Percentiles rank a stretch among this genome's conserved stretches.
Conservation (phyloP, 2,797 vertebrate species). For the Otolemur crassicaudatus region DNA sequence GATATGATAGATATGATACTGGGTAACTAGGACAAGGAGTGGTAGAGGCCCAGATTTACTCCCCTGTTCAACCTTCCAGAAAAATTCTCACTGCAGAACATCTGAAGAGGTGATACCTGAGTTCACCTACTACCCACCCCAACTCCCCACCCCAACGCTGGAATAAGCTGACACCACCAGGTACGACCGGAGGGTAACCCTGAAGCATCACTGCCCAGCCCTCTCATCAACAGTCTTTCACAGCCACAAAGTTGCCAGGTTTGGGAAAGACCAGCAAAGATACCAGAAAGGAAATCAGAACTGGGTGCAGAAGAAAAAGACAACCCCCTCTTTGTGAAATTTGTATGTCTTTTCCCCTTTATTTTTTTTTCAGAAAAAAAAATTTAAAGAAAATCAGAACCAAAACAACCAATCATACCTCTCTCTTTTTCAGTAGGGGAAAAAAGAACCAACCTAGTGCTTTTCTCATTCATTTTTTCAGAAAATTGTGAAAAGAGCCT, state of each 20-base stretch:
- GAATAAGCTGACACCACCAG: conserved; percentile 76
- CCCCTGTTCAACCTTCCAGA: conserved; percentile 52
- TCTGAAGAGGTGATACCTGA: conserved; percentile 69
- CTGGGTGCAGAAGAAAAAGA: background rate
- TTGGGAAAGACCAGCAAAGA: conserved; percentile 58
- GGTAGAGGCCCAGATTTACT: conserved; percentile 17
- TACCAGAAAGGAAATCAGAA: conserved; percentile 50
- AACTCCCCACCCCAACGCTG: conserved; percentile 44
- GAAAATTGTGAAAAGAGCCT: conserved; percentile 3
- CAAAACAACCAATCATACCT: background rate
- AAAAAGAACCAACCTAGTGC: too few species aligned
- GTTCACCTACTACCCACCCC: conserved; percentile 42
- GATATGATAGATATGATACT: conserved; percentile 21
- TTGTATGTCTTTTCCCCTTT: background rate
- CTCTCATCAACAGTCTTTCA: conserved; percentile 59
- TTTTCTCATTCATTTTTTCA: background rate
- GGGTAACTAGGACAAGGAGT: conserved; percentile 52
- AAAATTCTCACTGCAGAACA: conserved; percentile 43
- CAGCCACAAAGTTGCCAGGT: conserved; percentile 61
- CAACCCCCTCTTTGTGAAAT: background rate
- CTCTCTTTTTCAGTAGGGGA: background rate
- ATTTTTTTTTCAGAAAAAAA: background rate
- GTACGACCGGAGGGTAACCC: conserved; percentile 63
- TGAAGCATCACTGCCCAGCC: conserved; percentile 46
- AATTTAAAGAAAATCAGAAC: conserved; percentile 41